Evolutionary conservation across 2,797 vertebrate genomes (phyloP), one percentile per base, ranked within the genome.

Genomic region (Anniella stebbinsi): DNA sequence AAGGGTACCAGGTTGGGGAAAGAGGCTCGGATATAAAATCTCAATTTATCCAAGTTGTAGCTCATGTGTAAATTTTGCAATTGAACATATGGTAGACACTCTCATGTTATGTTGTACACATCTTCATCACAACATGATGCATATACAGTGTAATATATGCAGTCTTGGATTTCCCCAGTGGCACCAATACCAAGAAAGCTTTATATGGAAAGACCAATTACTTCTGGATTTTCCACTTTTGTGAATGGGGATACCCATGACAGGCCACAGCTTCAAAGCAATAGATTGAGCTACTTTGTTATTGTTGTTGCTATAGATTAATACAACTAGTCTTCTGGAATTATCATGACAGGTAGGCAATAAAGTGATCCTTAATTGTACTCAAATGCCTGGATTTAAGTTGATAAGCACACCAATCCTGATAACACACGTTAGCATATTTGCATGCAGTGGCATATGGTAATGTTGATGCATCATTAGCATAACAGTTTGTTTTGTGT

Each of bases 341-440:
- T 73, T 82, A 70, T 63, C 57, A 48, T 13, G 18, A n/a, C 36
- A 63, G 66, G 41, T n/a, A 33, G 72, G 73, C 33, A 38, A 18
- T 15, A 51, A 80, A 15, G 11, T 15, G 41, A 87, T 7, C 10
- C 75, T 67, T n/a, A 80, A 75, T 66, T 75, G 21, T 83, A 48
- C 36, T 7, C 28, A 81, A 73, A 88, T n/a, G 18, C 80, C 38
- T 83, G 54, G 54, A 66, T 88, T 88, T 88, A 60, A 75, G 38
- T 60, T 17, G 28, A 73, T 72, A 88, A 18, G 45, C 23, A 36
- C 80, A 66, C 18, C 38, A 45, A 28, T 73, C 21, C 60, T 41
- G 33, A 66, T 73, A 73, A 48, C 48, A 21, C 17, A n/a, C 38
- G 36, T 21, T n/a, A 57, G 18, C 12, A 88, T 83, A 87, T 18